Evolutionary conservation across 2,888 invertebrate genomes (phyloP), one percentile per base, ranked within the genome.

Genomic region (Aphodius granarius): DNA sequence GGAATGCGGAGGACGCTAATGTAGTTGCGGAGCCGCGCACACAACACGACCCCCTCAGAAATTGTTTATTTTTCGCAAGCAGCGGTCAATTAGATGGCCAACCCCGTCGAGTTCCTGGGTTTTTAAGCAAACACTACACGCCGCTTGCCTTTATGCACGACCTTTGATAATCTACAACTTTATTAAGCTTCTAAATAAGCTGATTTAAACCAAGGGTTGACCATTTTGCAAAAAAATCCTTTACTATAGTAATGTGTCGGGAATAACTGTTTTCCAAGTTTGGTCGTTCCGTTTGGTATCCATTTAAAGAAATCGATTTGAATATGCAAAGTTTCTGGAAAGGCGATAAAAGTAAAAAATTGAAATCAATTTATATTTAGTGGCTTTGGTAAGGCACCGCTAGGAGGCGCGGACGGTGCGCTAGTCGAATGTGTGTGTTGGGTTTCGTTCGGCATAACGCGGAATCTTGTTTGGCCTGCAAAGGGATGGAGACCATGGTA

Each of bases 61-160:
- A 77, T 79, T 80, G 80, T 80, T 80, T 80, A 80, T 79, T 80
- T 80, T 80, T 75, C 74, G 76, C 79, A 73, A 77, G 73, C 78
- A 76, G 77, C 75, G 79, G 79, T 78, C 80, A 80, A 80, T 80
- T 80, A 80, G 79, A 77, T 78, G 74, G 78, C 73, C 78, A 76
- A 78, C 78, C 80, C 70, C 71, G n/a, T n/a, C 15, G n/a, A 43
- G 71, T 43, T 71, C 17, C 71, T n/a, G 71, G 43, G 43, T 43
- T 43, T 43, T 71, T 71, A 71, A 71, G 23, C 23, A 71, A 71
- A 71, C 23, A 71, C 71, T 22, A 2, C 22, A 20, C 71, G 71
- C 5, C 71, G 71, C 18, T 66, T 17, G 20, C 16, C 66, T 18
- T 15, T 21, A 21, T 17, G 18, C 66, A 5, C 19, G 66, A 16